Base-by-base conservation (phyloP, 2,113 vertebrate genomes). In the Oreotrochilus melanogaster region DNA sequence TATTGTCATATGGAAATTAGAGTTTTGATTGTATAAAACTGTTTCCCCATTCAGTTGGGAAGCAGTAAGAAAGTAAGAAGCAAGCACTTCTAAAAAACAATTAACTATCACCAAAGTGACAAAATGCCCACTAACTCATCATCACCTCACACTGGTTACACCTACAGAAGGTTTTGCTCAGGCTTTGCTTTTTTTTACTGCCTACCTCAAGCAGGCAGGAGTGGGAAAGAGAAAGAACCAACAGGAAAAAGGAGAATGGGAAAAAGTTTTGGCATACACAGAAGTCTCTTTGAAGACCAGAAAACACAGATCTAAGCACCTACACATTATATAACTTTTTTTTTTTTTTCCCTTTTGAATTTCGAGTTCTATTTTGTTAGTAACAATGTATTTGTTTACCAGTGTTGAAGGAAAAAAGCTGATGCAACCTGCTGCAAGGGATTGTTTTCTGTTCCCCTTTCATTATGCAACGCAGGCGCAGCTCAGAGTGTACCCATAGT, bases 381-480 rank as follows among this genome's bases (percentile, higher is more conserved):
- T 25, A 92, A 43, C 50, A 94, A 93, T 25, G 21, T 37, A 56
- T 83, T 97, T 98, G 96, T 97, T 98, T 97, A 93, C 83, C n/a
- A 30, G 53, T 33, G 71, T 6, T 75, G 83, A 25, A 94, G 78
- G 69, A 88, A 78, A 80, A 95, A 89, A 96, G 78, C 93, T 97
- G 96, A 98, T 98, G 96, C 88, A 97, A 97, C 78, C 42, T 62
- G 81, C 75, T 97, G 92, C 85, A 97, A 97, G 89, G 96, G 39
- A 66, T 9, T 97, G 92, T 76, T 95, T 96, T 97, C 76, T 92
- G 35, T 18, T 80, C 54, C 6, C 62, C 24, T 83, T 48, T 16
- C 18, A 54, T 71, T 42, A 65, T 11, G 66, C 48, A 92, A 16
- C 0, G 5, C 86, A 47, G 7, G 61, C 42, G 79, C 69, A 94